Conservation (phyloP, 2,797 vertebrate species). For the Leucoraja ocellata region DNA sequence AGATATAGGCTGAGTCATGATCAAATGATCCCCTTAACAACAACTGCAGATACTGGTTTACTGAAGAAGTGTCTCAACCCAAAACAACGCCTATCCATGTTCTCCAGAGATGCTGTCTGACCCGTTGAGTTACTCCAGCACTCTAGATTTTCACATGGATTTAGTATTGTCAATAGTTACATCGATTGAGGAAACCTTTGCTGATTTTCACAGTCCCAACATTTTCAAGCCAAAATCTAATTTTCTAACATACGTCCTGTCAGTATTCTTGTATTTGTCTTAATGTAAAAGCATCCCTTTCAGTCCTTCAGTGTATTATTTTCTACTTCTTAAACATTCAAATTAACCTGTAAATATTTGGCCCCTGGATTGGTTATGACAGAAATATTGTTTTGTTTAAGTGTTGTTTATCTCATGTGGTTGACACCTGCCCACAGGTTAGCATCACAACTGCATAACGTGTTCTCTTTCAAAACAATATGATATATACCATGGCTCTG, state of each 20-base stretch:
- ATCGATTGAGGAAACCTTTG: background rate
- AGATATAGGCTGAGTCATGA: background rate
- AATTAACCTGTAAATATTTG: background rate
- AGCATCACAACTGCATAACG: background rate
- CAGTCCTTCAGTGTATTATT: background rate
- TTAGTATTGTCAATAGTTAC: background rate
- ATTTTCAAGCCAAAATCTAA: background rate
- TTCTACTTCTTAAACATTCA: background rate
- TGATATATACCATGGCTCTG: background rate
- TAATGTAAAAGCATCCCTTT: no score
- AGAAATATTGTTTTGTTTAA: background rate
- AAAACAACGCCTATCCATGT: no score
- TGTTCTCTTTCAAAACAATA: background rate
- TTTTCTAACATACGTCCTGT: no score
- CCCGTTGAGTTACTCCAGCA: no score
- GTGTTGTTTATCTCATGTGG: background rate
- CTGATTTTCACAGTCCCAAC: background rate
- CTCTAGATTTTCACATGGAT: background rate
- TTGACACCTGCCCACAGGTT: background rate
- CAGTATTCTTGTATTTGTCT: no score
- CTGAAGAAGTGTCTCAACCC: no score
- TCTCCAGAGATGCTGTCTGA: no score
- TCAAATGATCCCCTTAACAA: background rate
- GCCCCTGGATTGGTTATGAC: background rate
- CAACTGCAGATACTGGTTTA: no score